These are phyloP conservation scores for Drosophila mercatorum DNA, from an alignment of 2,888 invertebrate genomes.

Conservation along the genomic window DNA sequence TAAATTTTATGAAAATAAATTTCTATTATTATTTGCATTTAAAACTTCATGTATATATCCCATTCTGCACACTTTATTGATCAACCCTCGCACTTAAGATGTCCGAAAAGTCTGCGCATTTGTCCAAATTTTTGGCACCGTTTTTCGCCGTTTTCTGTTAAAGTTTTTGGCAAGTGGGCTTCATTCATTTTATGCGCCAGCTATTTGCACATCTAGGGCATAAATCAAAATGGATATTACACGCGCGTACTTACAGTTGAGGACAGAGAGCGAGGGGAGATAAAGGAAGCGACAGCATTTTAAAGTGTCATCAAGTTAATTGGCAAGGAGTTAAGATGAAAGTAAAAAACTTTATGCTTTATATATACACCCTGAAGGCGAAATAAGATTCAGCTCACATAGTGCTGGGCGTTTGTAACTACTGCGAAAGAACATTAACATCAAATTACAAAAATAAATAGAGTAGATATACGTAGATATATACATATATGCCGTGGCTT, in stretches of 20 bases:
- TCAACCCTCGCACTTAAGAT: constrained; percentile 15
- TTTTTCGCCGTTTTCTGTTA: constrained; percentile 19
- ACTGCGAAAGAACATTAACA: constrained; percentile 60
- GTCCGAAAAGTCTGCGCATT: constrained; percentile 5
- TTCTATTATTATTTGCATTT: no score
- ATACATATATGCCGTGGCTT: not conserved
- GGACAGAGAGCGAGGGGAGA: not conserved
- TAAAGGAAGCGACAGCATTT: constrained; percentile 22
- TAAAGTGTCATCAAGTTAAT: constrained; percentile 65
- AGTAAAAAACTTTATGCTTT: constrained; percentile 25
- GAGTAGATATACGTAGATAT: constrained; percentile 40
- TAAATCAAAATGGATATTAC: constrained; percentile 47
- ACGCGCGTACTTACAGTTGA: constrained; percentile 13
- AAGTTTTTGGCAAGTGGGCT: constrained; percentile 47
- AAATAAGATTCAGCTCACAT: constrained; percentile 6
- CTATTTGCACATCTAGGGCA: constrained; percentile 36
- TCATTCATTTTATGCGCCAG: constrained; percentile 32
- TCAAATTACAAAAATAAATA: constrained; percentile 74
- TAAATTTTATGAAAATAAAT: not conserved
- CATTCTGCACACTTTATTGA: not conserved
- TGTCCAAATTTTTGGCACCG: constrained; percentile 30
- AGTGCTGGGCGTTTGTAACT: constrained; percentile 20
- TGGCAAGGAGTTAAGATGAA: constrained; percentile 45
- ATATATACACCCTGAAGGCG: constrained; percentile 21
- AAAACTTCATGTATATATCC: not conserved